These are phyloP conservation scores for Leptonema lineaticorne DNA, from an alignment of 1,140 invertebrate genomes.

Conservation along the genomic window DNA sequence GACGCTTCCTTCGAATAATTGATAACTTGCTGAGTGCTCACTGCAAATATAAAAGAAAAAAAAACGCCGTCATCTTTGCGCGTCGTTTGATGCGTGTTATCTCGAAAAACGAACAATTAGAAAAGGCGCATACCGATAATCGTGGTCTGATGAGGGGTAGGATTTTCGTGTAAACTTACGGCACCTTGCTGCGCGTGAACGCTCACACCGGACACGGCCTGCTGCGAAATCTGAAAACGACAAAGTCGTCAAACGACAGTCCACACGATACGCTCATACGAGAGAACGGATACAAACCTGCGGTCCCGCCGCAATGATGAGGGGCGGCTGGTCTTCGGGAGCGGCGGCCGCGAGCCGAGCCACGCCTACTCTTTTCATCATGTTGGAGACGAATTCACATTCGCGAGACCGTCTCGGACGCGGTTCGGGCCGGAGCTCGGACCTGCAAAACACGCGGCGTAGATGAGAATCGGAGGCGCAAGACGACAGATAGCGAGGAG, in stretches of 20 bases:
- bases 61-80: not conserved
- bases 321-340: slow-evolving; percentile 37
- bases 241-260: not conserved
- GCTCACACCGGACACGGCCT: slow-evolving; percentile 12
- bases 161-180: slow-evolving; percentile 30
- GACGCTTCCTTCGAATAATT: slow-evolving; percentile 36
- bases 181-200: slow-evolving; percentile 27
- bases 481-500: not conserved
- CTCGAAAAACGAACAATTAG: no score
- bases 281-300: slow-evolving; percentile 26
- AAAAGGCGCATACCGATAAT: no score
- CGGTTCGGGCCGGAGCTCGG: no score
- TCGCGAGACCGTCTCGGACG: not conserved
- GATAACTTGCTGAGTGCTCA: slow-evolving; percentile 40
- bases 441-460: not conserved
- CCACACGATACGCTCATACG: no score
- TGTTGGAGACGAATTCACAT: slow-evolving; percentile 25
- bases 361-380: slow-evolving; percentile 38
- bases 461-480: not conserved
- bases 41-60: slow-evolving; percentile 18
- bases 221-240: slow-evolving; percentile 28
- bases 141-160: slow-evolving; percentile 31
- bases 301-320: slow-evolving; percentile 35
- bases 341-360: slow-evolving; percentile 23
- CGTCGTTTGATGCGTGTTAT: not conserved